Percentiles rank a stretch among this genome's conserved stretches.
Evolutionary conservation across 2,797 vertebrate species (phyloP).

Genomic region (Erpetoichthys calabaricus): DNA sequence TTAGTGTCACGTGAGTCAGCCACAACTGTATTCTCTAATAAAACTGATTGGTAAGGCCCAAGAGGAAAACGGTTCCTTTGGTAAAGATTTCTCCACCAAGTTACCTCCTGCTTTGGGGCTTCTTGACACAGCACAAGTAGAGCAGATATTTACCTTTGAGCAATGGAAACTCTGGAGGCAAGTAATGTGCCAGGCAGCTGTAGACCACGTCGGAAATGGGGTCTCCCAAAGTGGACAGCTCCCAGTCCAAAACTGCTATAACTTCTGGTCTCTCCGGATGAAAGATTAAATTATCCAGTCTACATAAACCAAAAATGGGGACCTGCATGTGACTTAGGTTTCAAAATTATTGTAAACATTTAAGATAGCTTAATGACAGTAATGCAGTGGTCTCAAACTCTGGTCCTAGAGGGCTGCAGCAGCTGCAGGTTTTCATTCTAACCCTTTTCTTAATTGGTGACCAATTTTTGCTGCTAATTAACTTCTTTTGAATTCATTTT

Average conservation of each 20-base stretch:
- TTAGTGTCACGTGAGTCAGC: too few species aligned
- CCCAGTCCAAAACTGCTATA: conserved; percentile 60
- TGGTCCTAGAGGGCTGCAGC: too few species aligned
- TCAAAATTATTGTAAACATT: not conserved
- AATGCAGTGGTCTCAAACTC: too few species aligned
- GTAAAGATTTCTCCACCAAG: too few species aligned
- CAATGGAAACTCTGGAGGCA: conserved; percentile 37
- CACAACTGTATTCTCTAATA: too few species aligned
- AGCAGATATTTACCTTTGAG: conserved; percentile 41
- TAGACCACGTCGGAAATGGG: conserved; percentile 54
- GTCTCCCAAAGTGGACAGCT: conserved; percentile 55
- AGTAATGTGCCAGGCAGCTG: conserved; percentile 45
- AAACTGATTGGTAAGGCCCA: too few species aligned
- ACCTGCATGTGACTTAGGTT: conserved; percentile 8
- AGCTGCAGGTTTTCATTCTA: too few species aligned
- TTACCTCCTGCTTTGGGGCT: too few species aligned
- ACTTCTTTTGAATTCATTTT: too few species aligned
- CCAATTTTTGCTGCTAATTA: too few species aligned
- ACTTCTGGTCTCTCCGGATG: conserved; percentile 51
- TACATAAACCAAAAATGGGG: conserved; percentile 27
- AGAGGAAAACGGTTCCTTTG: too few species aligned
- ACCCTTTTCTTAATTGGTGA: too few species aligned
- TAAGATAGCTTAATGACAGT: not conserved
- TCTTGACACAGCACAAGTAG: not conserved
- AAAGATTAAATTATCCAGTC: conserved; percentile 64